Conservation (phyloP, 1,140 invertebrate genomes). For the Drosophila grimshawi region DNA sequence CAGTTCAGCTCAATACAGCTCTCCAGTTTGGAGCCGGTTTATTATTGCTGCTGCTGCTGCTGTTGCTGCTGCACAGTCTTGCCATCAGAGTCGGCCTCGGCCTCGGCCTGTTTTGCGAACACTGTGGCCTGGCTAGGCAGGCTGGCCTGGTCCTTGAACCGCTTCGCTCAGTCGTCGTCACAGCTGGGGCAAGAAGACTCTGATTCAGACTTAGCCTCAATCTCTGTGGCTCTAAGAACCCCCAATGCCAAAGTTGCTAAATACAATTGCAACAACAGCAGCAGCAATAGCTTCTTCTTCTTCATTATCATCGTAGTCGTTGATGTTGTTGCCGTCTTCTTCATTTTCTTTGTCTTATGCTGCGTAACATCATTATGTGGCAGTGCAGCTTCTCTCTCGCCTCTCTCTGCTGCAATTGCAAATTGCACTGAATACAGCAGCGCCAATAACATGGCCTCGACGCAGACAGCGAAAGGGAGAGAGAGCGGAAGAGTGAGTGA, state of each 20-base stretch:
- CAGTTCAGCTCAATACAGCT: not conserved
- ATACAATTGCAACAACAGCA: conserved; percentile 13
- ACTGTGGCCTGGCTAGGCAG: not conserved
- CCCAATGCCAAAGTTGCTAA: conserved; percentile 37
- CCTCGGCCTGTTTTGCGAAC: conserved; percentile 63
- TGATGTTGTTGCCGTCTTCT: not conserved
- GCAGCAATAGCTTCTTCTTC: conserved; percentile 4
- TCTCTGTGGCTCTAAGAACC: too few relatives aligned
- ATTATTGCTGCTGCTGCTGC: conserved; percentile 32
- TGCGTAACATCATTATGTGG: conserved; percentile 6
- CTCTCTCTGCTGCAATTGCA: conserved; percentile 42
- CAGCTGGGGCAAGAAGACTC: conserved; percentile 3
- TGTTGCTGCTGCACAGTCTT: not conserved
- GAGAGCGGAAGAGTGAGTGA: not conserved
- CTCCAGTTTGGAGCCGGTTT: conserved; percentile 39
- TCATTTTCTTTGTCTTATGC: conserved; percentile 6
- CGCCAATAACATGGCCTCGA: conserved; percentile 24
- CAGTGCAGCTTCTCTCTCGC: conserved; percentile 22
- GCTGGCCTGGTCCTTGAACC: conserved; percentile 73
- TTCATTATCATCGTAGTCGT: not conserved
- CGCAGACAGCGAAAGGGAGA: not conserved
- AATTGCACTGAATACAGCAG: conserved; percentile 47
- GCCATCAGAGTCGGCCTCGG: not conserved
- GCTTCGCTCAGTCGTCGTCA: conserved; percentile 36
- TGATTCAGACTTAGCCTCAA: too few relatives aligned